A percentile compares a stretch with the other conserved stretches of the same genome.
Evolutionary conservation across 2,797 vertebrate species (phyloP).

Genomic region (Rachycentron canadum): DNA sequence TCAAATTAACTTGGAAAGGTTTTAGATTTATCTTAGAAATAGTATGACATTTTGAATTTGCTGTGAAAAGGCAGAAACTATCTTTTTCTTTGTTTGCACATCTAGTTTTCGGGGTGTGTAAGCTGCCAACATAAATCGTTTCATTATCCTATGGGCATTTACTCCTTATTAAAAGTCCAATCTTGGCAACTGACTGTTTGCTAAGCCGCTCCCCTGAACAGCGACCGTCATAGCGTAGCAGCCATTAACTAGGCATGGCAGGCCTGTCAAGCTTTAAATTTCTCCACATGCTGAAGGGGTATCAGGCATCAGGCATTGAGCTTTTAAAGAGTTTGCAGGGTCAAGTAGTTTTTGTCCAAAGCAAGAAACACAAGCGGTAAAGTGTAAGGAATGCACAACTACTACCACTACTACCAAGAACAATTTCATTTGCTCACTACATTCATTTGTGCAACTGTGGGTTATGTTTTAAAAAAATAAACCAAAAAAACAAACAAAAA

Average conservation of each 20-base stretch:
- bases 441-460: neutral
- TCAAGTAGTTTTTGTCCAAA: neutral
- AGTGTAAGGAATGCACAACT: neutral
- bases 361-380: neutral
- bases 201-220: neutral
- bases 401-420: no score
- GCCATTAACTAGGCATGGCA: no score
- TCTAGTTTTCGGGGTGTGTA: constrained; percentile 13
- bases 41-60: constrained; percentile 31
- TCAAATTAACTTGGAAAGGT: constrained; percentile 48
- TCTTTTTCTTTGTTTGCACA: constrained; percentile 9
- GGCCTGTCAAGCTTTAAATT: constrained; percentile 22
- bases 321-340: neutral
- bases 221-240: neutral
- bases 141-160: constrained; percentile 28
- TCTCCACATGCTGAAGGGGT: neutral
- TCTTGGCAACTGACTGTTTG: neutral
- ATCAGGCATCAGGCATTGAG: neutral
- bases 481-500: no score
- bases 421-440: no score
- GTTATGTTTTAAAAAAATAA: neutral
- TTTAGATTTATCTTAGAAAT: constrained; percentile 43
- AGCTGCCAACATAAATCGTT: constrained; percentile 18
- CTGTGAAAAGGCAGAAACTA: constrained; percentile 23
- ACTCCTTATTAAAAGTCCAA: neutral